Base-by-base conservation (phyloP, 2,888 invertebrate species). In the Drosophila formosana region DNA sequence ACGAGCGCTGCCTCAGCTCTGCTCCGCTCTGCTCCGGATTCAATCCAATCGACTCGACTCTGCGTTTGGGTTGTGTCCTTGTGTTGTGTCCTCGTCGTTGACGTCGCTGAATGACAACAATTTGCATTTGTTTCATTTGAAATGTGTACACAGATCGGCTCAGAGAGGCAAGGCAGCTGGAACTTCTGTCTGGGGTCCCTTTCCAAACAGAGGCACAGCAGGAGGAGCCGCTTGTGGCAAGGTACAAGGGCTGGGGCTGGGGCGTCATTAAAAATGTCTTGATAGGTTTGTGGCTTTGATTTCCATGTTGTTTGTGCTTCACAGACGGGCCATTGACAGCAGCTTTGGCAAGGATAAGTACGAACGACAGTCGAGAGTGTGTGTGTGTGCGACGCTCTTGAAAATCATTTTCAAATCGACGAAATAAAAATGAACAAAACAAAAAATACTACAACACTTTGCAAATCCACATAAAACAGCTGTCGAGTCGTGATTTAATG, bases 221-320 rank as follows among this genome's bases (percentile, higher is more conserved):
- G 53, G 39, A 18, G 75, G 49, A 41, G 18, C 18, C 1, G 18
- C 18, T 18, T 18, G 18, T 18, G 18, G 18, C 18, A 18, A 18
- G 23, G 8, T 5, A 43, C 26, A 3, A 11, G 23, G 49, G 37
- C 37, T 51, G 69, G 23, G 49, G 37, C 37, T 51, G 69, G 69
- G 72, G 79, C 66, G 66, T 80, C 87, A 88, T 85, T 87, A 88
- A 88, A 85, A 82, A 75, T 72, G 75, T 88, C 86, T 88, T 88
- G 80, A 85, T 80, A 78, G 80, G 75, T 77, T 68, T 75, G 80
- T 67, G 88, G 82, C 75, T 88, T 85, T 87, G 82, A 83, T 83
- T 78, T 82, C 63, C 72, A 74, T 84, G 68, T 3, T 58, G 37
- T 28, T 51, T 60, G 45, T 37, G 53, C 45, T 18, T 1, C 18